These are phyloP conservation scores for Globicephala melas DNA, from an alignment of 2,113 vertebrate species.

Conservation along the genomic window DNA sequence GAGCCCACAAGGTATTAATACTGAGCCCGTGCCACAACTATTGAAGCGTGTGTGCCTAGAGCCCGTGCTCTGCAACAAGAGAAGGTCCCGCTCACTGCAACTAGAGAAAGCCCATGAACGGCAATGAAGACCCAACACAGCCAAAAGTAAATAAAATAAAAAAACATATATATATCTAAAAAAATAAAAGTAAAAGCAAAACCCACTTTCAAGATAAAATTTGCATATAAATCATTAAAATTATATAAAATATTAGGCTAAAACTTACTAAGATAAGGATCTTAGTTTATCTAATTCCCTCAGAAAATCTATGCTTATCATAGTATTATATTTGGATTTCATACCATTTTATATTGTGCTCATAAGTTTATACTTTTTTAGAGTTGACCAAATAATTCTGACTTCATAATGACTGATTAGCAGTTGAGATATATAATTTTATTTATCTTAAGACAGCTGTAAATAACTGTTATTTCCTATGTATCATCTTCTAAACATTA, in stretches of 20 bases:
- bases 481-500: not conserved
- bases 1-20: too few species aligned
- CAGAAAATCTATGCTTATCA: not conserved
- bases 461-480: not conserved
- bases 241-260: not conserved
- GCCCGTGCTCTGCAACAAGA: too few species aligned
- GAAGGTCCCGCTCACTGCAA: fast-evolving
- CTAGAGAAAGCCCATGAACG: too few species aligned
- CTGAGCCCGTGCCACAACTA: too few species aligned
- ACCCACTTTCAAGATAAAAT: not conserved
- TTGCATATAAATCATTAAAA: not conserved
- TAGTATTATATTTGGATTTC: not conserved
- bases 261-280: not conserved
- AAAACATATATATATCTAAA: too few species aligned
- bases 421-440: not conserved
- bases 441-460: not conserved
- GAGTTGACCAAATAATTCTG: not conserved
- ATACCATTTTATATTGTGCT: not conserved
- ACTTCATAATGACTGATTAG: not conserved
- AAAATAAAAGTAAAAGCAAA: not conserved
- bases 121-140: too few species aligned
- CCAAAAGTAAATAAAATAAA: too few species aligned
- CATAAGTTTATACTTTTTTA: not conserved
- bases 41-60: too few species aligned
- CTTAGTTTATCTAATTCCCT: not conserved